phyloP scores from a whole-genome alignment of 2,888 invertebrate genomes.

The Drosophila hamatofila region DNA sequence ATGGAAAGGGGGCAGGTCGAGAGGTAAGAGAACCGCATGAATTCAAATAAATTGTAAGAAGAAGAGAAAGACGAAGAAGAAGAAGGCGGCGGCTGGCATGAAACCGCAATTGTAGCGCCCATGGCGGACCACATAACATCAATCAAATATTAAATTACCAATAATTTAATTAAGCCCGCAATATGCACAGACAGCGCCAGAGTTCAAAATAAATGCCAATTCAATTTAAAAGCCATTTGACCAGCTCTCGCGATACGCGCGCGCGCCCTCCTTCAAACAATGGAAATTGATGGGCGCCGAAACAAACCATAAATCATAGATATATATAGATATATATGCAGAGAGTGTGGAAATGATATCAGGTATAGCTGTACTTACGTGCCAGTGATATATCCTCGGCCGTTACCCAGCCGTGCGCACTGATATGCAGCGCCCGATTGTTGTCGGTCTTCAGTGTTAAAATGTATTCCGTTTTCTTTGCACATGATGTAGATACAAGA shows the following conservation, averaged over 20 bases:
- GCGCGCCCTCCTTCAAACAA: conserved; percentile 32
- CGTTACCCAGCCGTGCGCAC: conserved; percentile 82
- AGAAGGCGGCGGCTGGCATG: conserved; percentile 28
- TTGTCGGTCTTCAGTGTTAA: conserved; percentile 81
- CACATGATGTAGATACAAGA: conserved; percentile 82
- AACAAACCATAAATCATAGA: conserved; percentile 30
- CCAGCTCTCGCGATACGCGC: conserved; percentile 26
- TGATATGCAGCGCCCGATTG: conserved; percentile 83
- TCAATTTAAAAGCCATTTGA: conserved; percentile 72
- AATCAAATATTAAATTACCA: conserved; percentile 83
- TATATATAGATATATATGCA: neutral
- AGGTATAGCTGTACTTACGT: conserved; percentile 81
- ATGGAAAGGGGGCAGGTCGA: neutral
- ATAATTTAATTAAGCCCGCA: conserved; percentile 81
- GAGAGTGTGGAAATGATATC: neutral
- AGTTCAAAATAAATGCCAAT: conserved; percentile 75
- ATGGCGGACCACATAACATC: conserved; percentile 66
- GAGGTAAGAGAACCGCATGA: conserved; percentile 54
- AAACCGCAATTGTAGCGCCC: conserved; percentile 67
- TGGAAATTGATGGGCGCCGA: conserved; percentile 64
- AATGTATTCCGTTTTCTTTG: conserved; percentile 82
- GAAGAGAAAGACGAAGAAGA: conserved; percentile 14
- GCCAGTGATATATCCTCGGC: conserved; percentile 83
- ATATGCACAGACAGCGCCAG: conserved; percentile 67
- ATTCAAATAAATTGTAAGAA: conserved; percentile 65